Evolutionary conservation across 2,888 invertebrate genomes (phyloP).

Genomic region (Caenorhabditis sp.): DNA sequence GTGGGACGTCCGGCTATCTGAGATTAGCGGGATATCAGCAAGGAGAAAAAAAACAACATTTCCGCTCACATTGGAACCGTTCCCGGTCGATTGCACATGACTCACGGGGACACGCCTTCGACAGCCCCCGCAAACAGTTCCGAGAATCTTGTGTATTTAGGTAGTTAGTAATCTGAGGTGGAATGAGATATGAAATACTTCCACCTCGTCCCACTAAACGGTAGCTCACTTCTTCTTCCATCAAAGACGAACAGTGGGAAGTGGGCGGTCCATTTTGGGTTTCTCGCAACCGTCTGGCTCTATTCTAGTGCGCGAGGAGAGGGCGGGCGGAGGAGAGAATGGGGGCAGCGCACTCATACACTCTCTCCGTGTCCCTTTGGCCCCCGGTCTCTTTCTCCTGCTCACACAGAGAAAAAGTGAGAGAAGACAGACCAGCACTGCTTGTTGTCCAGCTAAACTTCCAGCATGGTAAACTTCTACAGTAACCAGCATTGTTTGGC

Average conservation of each 20-base stretch:
- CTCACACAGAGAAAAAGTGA: conserved; percentile 47
- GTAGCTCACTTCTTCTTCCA: not conserved
- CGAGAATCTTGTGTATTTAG: too few relatives aligned
- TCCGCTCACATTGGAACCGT: not conserved
- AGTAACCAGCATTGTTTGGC: conserved; percentile 8
- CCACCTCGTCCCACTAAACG: too few relatives aligned
- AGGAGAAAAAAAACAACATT: not conserved
- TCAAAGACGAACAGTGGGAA: conserved; percentile 29
- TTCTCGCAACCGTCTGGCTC: conserved; percentile 60
- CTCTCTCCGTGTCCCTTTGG: too few relatives aligned
- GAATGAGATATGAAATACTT: too few relatives aligned
- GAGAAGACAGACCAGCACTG: conserved; percentile 43
- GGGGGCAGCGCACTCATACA: conserved; percentile 60
- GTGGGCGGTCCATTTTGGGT: conserved; percentile 56
- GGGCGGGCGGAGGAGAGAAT: conserved; percentile 54
- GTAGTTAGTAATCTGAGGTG: too few relatives aligned
- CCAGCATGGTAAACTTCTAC: conserved; percentile 19
- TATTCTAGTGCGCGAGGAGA: conserved; percentile 52
- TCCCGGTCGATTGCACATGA: not conserved
- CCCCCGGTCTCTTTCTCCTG: conserved; percentile 34
- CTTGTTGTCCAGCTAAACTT: conserved; percentile 53
- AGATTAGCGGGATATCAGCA: not conserved
- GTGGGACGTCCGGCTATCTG: not conserved
- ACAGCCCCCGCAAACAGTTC: conserved; percentile 4
- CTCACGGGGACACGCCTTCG: not conserved